Evolutionary conservation across 2,888 invertebrate species (phyloP).

Genomic region (Agrotis clavis): DNA sequence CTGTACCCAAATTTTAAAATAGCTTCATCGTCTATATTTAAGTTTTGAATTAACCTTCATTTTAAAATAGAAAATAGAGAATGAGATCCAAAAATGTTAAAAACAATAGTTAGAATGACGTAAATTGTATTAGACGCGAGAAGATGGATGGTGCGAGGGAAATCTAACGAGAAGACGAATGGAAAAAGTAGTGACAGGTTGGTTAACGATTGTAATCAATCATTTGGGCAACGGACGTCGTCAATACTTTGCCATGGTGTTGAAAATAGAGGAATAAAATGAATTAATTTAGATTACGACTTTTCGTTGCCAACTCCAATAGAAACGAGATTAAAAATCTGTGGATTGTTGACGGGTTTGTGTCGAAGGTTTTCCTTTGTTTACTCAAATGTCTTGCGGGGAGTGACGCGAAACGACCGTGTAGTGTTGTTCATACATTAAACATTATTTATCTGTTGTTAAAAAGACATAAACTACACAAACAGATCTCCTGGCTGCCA

Average conservation of each 20-base stretch:
- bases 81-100: slow-evolving; percentile 37
- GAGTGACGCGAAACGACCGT: slow-evolving; percentile 15
- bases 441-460: slow-evolving; percentile 46
- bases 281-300: slow-evolving; percentile 42
- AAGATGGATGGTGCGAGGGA: slow-evolving; percentile 61
- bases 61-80: slow-evolving; percentile 54
- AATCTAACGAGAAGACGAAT: slow-evolving; percentile 50
- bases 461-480: slow-evolving; percentile 35
- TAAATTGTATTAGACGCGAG: slow-evolving; percentile 51
- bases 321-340: slow-evolving; percentile 39
- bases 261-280: slow-evolving; percentile 55
- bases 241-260: slow-evolving; percentile 50
- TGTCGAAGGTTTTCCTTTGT: slow-evolving; percentile 21
- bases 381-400: slow-evolving; percentile 21
- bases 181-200: slow-evolving; percentile 62
- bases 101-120: slow-evolving; percentile 57
- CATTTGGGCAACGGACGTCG: slow-evolving; percentile 54
- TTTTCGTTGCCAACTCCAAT: slow-evolving; percentile 56
- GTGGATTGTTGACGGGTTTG: slow-evolving; percentile 41
- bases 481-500: slow-evolving; percentile 27
- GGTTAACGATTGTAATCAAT: slow-evolving; percentile 62
- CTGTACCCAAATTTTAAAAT: slow-evolving; percentile 54
- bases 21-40: slow-evolving; percentile 55
- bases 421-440: slow-evolving; percentile 18
- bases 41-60: slow-evolving; percentile 56